Conservation (phyloP, 2,113 vertebrate genomes). For the Deroptyus accipitrinus region DNA sequence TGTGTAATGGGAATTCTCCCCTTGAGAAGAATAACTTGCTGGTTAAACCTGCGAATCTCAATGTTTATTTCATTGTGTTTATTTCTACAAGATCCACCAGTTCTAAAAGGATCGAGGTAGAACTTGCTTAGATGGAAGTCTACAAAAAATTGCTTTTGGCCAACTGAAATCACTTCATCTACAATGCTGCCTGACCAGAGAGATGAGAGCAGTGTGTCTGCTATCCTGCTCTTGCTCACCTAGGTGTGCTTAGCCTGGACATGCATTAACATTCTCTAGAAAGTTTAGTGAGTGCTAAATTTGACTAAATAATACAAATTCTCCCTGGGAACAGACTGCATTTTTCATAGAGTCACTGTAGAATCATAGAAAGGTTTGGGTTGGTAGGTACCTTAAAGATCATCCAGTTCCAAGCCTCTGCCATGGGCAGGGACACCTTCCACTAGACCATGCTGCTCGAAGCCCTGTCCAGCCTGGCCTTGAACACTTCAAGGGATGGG, state of each 20-base stretch:
- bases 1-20: conserved; percentile 4
- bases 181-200: background rate
- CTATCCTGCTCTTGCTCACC: background rate
- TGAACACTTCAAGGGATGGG: background rate
- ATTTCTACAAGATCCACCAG: background rate
- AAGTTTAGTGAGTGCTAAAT: background rate
- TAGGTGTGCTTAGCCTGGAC: background rate
- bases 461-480: background rate
- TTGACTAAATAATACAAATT: background rate
- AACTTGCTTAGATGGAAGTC: background rate
- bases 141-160: background rate
- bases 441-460: background rate
- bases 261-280: background rate
- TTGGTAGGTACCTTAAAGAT: background rate
- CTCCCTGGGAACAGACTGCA: background rate
- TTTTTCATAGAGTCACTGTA: background rate
- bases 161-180: background rate
- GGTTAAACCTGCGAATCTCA: background rate
- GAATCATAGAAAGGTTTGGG: background rate
- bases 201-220: background rate
- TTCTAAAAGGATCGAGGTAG: background rate
- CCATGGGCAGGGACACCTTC: background rate
- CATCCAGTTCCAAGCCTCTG: background rate
- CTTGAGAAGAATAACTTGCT: background rate
- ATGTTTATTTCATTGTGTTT: background rate